A percentile compares a stretch with the other conserved stretches of the same genome.
Conservation (phyloP, 1,140 invertebrate species). For the Anoplophora glabripennis region DNA sequence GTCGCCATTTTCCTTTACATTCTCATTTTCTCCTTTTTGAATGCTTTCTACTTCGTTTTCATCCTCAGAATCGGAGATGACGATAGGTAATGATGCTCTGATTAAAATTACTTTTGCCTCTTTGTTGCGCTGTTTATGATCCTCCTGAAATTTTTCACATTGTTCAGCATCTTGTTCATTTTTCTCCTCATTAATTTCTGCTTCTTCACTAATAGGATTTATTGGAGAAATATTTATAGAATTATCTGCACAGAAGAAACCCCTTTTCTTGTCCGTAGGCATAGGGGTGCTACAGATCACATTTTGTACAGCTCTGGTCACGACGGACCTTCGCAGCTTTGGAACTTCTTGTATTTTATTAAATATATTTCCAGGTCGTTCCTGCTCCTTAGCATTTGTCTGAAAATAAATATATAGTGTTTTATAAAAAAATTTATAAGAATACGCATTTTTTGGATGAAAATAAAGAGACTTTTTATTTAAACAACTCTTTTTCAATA, state of each 20-base stretch:
- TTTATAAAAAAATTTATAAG: too few species aligned
- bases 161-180: background rate
- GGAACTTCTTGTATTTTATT: background rate
- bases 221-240: slow-evolving; percentile 5
- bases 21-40: too few species aligned
- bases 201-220: background rate
- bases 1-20: too few species aligned
- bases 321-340: background rate
- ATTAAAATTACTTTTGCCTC: too few species aligned
- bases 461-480: too few species aligned
- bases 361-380: background rate
- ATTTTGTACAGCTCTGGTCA: background rate
- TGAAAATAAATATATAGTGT: background rate
- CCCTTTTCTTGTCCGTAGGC: background rate
- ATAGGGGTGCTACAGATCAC: slow-evolving; percentile 3
- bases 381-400: background rate
- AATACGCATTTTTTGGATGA: too few species aligned
- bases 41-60: too few species aligned
- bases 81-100: too few species aligned
- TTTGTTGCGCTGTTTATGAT: too few species aligned
- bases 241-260: background rate
- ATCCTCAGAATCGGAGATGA: too few species aligned
- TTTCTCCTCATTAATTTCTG: background rate
- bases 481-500: too few species aligned
- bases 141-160: too few species aligned